Evolutionary conservation across 2,888 invertebrate genomes (phyloP), one percentile per base, ranked within the genome.

Genomic region (Pristionchus mayeri): DNA sequence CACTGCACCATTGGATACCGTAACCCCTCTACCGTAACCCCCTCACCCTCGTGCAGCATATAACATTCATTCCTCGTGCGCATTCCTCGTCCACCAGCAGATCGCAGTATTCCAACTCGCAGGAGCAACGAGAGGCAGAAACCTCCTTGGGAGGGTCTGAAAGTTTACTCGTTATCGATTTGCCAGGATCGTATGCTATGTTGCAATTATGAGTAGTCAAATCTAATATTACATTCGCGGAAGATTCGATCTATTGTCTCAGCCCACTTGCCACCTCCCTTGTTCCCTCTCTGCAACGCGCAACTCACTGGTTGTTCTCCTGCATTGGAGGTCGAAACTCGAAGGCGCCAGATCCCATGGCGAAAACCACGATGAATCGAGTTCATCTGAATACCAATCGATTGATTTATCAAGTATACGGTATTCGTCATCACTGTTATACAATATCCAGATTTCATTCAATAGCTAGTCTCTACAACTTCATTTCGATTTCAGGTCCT

Each of bases 341-440:
- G 54, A 52, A 2, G 79, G 54, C 2, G 79, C 52, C 34, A 79
- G 16, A 7, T 79, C 79, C 30, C 52, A 79, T 16, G 79, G 79
- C 2, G 79, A 52, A 44, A 79, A 79, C 79, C 79, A 79, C 48
- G 76, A 3, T 13, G 30, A 18, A 3, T 75, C 75, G 24, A 44
- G n/a, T 9, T 21, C 67, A 67, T 37, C 37, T 37, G 9, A 52
- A 30, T 54, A 37, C 21, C n/a, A 7, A 75, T 75, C 37, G 21
- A 40, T 75, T n/a, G n/a, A 24, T 4, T 40, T 13, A 11, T n/a
- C 37, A 75, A n/a, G n/a, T n/a, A n/a, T n/a, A n/a, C n/a, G n/a
- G n/a, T n/a, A n/a, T n/a, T n/a, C n/a, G n/a, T n/a, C n/a, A n/a
- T n/a, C n/a, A n/a, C n/a, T n/a, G n/a, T n/a, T n/a, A n/a, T n/a